Evolutionary conservation across 2,797 vertebrate species (phyloP), one percentile per base, ranked within the genome.

Genomic region (Enteromius unitaeniatus): DNA sequence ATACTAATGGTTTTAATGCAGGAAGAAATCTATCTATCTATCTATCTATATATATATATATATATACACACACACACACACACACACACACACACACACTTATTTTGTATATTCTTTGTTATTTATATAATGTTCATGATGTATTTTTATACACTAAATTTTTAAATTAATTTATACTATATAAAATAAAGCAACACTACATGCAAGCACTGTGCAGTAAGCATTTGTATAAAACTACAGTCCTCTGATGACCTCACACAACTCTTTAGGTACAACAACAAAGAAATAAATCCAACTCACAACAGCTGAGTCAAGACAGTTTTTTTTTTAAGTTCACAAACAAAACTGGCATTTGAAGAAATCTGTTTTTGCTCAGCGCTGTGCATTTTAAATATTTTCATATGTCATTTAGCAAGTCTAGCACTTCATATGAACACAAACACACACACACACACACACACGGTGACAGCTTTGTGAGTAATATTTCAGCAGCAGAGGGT

Each of bases 401-500:
- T 82, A 82, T 82, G 45, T 51, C 70, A 19, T 14, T 82, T 67
- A 82, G 81, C n/a, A 67, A 53, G 31, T n/a, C 15, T 23, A 53
- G 34, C 42, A 23, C 17, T 70, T 67, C 53, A 31, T 34, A 82
- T 21, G 11, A 81, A 85, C 69, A 79, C 77, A 84, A 60, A 85
- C 34, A 78, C 68, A 58, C 26, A 58, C 17, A 84, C 58, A 85
- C 31, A 78, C 75, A 58, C 37, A 37, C n/a, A 53, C 76, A n/a
- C 34, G 85, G 80, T 86, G 82, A 88, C 82, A 87, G 88, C 85
- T 89, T 89, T 91, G 93, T 90, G 86, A 89, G 87, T 88, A 90
- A 88, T 89, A 89, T 86, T 82, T 89, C 80, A 88, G 85, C 64
- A 87, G 88, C 86, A 65, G 79, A 85, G 86, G 78, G 69, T 75